These are phyloP conservation scores for Hoplodrina ambigua DNA, from an alignment of 2,888 invertebrate species.

Conservation along the genomic window DNA sequence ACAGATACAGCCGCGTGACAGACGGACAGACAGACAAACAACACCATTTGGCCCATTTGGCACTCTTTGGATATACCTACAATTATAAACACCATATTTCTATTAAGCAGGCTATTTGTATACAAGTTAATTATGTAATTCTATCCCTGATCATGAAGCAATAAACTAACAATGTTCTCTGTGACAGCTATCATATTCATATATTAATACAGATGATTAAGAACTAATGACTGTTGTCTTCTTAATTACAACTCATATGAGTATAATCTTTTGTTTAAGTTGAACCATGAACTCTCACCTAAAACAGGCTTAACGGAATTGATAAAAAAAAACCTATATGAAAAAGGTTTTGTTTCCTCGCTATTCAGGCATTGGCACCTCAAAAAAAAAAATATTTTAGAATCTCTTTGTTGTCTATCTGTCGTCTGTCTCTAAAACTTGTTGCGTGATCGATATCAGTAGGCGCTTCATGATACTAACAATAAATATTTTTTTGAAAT, in stretches of 20 bases:
- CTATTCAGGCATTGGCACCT: too few species aligned
- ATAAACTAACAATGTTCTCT: slow-evolving; percentile 9
- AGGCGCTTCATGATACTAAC: background rate
- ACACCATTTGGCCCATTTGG: too few species aligned
- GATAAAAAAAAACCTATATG: background rate
- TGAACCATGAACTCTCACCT: background rate
- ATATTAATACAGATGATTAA: slow-evolving; percentile 6
- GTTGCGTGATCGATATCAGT: background rate
- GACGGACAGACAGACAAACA: too few species aligned
- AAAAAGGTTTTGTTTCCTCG: too few species aligned
- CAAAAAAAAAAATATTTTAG: too few species aligned
- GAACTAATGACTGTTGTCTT: slow-evolving; percentile 10
- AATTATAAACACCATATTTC: too few species aligned
- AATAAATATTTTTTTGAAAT: too few species aligned
- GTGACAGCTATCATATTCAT: background rate
- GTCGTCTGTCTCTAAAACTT: too few species aligned
- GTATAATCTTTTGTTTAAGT: slow-evolving; percentile 12
- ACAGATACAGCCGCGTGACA: too few species aligned
- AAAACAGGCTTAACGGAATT: background rate
- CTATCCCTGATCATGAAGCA: background rate
- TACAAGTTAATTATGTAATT: background rate
- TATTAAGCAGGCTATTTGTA: background rate
- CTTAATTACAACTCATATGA: slow-evolving; percentile 20
- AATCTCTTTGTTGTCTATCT: too few species aligned
- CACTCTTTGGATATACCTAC: too few species aligned